These are phyloP conservation scores for Marmota monax DNA, from an alignment of 2,113 vertebrate genomes.

Conservation along the genomic window DNA sequence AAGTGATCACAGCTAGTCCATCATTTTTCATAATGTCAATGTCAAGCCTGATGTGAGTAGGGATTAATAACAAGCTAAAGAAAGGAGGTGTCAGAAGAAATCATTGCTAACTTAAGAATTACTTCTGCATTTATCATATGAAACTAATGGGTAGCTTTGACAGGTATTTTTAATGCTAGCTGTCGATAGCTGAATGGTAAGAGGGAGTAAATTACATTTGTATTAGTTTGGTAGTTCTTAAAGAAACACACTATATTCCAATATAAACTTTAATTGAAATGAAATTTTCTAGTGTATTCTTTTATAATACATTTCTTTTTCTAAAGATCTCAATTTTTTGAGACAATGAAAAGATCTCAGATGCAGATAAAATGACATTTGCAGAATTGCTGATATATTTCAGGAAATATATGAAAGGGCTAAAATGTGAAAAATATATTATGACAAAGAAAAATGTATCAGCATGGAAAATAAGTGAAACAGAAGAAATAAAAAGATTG, in stretches of 20 bases:
- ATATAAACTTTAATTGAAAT: conserved; percentile 48
- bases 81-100: conserved; percentile 63
- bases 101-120: conserved; percentile 59
- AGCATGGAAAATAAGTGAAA: neutral
- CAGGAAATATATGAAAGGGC: neutral
- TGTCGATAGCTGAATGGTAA: neutral
- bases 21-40: conserved; percentile 50
- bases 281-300: conserved; percentile 21
- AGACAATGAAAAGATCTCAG: conserved; percentile 25
- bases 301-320: conserved; percentile 27
- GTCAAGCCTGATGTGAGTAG: conserved; percentile 52
- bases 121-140: conserved; percentile 61
- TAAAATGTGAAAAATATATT: conserved; percentile 32
- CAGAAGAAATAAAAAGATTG: neutral
- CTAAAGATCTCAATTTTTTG: conserved; percentile 31
- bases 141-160: conserved; percentile 56
- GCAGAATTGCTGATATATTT: neutral
- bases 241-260: conserved; percentile 44
- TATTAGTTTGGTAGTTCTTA: conserved; percentile 35
- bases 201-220: neutral
- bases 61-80: conserved; percentile 57
- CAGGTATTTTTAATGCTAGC: conserved; percentile 44
- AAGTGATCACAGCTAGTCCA: conserved; percentile 56
- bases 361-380: conserved; percentile 50
- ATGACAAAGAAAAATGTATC: conserved; percentile 5